These are phyloP conservation scores for Virgularia gustaviana DNA, from an alignment of 92 coral and sea anemone genomes.

Conservation along the genomic window DNA sequence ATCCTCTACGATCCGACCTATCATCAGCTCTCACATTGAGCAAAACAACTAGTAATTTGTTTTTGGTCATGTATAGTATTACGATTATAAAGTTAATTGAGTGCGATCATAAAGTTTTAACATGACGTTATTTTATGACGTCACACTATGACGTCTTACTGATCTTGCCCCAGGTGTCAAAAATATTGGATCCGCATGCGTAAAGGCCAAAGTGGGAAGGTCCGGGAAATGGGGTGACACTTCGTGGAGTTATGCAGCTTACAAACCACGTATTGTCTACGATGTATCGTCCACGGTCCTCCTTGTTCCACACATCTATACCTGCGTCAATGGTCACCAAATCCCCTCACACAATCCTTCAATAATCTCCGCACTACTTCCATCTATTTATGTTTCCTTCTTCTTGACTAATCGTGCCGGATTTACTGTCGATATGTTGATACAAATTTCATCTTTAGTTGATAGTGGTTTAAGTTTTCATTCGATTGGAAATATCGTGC, in stretches of 20 bases:
- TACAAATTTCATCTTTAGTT: constrained; percentile 32
- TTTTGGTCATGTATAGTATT: too few relatives aligned
- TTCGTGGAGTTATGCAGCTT: neutral
- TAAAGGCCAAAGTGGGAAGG: neutral
- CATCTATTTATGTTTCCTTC: constrained; percentile 27
- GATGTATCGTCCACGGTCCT: constrained; percentile 10
- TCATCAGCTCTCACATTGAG: too few relatives aligned
- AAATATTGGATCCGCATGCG: too few relatives aligned
- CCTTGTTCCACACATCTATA: constrained; percentile 39
- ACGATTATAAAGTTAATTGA: too few relatives aligned
- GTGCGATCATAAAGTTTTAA: too few relatives aligned
- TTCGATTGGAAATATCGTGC: constrained; percentile 22
- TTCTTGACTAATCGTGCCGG: constrained; percentile 45
- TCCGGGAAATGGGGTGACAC: constrained; percentile 33
- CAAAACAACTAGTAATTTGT: too few relatives aligned
- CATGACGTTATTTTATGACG: too few relatives aligned
- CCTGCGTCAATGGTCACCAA: constrained; percentile 27
- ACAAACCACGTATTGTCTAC: constrained; percentile 24
- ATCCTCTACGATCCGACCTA: too few relatives aligned
- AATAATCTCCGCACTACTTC: constrained; percentile 9
- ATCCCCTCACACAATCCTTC: constrained; percentile 40
- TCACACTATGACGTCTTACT: too few relatives aligned
- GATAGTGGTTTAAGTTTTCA: constrained; percentile 36
- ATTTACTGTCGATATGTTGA: constrained; percentile 29
- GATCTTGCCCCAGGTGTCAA: too few relatives aligned